phyloP scores from a whole-genome alignment of 1,140 invertebrate genomes.

The Hydropsyche tenuis region DNA sequence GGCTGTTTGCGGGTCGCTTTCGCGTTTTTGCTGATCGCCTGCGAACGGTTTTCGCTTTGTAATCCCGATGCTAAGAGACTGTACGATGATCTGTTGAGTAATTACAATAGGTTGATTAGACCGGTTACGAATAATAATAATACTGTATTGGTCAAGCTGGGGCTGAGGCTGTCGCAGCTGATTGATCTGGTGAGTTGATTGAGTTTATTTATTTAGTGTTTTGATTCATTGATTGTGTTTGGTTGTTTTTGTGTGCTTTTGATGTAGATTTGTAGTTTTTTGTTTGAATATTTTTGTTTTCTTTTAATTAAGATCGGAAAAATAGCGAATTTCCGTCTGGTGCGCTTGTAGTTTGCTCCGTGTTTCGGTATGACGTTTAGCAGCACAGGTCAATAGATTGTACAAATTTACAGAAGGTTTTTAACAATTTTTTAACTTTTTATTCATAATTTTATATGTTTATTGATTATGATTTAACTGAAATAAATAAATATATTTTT shows the following conservation, averaged over 20 bases:
- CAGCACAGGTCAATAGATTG: no score
- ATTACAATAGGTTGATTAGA: constrained; percentile 94
- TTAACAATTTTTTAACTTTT: no score
- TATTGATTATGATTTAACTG: no score
- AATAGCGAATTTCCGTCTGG: no score
- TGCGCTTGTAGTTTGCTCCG: no score
- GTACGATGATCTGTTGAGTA: constrained; percentile 93
- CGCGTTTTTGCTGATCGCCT: constrained; percentile 23
- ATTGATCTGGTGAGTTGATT: constrained; percentile 86
- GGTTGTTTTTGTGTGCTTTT: no score
- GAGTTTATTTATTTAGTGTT: not conserved
- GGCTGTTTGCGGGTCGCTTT: constrained; percentile 13
- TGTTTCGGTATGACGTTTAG: no score
- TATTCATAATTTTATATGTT: no score
- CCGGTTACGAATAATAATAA: constrained; percentile 93
- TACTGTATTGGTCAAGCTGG: constrained; percentile 91
- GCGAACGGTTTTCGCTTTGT: constrained; percentile 54
- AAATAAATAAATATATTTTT: no score
- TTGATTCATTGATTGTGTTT: not conserved
- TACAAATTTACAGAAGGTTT: no score
- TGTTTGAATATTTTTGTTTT: no score
- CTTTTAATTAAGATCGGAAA: no score
- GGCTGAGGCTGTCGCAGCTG: constrained; percentile 90
- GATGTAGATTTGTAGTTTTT: not conserved
- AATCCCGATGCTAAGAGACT: constrained; percentile 92